These are phyloP conservation scores for Poecilia wingei DNA, from an alignment of 2,797 vertebrate genomes.

Conservation along the genomic window DNA sequence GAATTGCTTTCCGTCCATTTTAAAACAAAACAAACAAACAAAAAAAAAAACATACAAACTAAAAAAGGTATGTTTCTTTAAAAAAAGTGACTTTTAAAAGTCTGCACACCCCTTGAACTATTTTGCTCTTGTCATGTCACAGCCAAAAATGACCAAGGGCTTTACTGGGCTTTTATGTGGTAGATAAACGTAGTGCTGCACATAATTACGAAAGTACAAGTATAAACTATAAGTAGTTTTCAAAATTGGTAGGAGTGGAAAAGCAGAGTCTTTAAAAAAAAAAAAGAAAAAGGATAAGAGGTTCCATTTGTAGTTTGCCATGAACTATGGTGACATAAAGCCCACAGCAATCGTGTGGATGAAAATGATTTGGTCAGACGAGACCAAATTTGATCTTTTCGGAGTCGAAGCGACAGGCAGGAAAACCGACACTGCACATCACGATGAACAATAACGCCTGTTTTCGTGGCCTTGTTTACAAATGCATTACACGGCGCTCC, in stretches of 20 bases:
- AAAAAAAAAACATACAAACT: not conserved
- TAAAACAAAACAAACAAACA: not conserved
- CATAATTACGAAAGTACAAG: not conserved
- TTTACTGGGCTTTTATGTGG: not conserved
- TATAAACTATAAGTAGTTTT: not conserved
- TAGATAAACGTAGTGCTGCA: not conserved
- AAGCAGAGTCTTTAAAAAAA: not conserved
- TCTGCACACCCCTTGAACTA: not conserved
- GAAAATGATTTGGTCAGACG: not conserved
- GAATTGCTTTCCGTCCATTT: not conserved
- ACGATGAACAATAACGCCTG: not conserved
- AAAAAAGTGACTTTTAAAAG: not conserved
- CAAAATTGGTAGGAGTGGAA: not conserved
- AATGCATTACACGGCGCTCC: slow-evolving; percentile 14
- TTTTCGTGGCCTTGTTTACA: slow-evolving; percentile 1
- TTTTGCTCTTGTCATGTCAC: not conserved
- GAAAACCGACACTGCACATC: not conserved
- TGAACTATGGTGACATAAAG: not conserved
- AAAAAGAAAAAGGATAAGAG: not conserved
- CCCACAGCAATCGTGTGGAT: not conserved
- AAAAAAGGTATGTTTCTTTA: not conserved
- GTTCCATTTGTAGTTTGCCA: not conserved
- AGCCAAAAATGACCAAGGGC: not conserved
- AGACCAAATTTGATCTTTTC: not conserved
- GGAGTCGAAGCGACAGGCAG: not conserved